Evolutionary conservation across 2,888 invertebrate species (phyloP), one percentile per base, ranked within the genome.

Genomic region (Morpho deidamia): DNA sequence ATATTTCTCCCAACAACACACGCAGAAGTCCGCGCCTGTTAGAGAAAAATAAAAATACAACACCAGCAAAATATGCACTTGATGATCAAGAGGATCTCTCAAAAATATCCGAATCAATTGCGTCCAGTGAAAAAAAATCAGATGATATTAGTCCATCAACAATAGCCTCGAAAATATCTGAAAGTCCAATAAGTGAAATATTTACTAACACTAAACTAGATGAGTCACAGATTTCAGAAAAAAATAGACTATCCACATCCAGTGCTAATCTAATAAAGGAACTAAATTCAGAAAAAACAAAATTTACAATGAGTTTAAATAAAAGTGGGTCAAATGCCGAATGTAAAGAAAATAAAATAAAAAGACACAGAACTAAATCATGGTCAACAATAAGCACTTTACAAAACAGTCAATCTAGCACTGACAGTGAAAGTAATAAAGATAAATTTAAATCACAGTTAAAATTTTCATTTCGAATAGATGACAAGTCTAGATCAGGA

Each of bases 311-410:
- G 50, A 53, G 64, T 55, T 56, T 75, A 10, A 83, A 81, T 59
- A 85, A 78, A 68, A 82, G 76, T 52, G 65, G 71, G 8, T 70
- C 82, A 48, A 66, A 65, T 43, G 41, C 75, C 51, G 69, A 72
- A 42, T 60, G 63, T 52, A 14, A 59, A 41, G 62, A 55, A 35
- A 64, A 62, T 47, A 69, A 69, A 62, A 65, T 32, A 46, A 79
- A 78, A 62, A 76, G 79, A 55, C 71, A 70, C 43, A 74, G 84
- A 69, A 81, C 81, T 11, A 81, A 78, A 60, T 85, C 87, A 23
- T 83, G 77, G 74, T 76, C 81, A 54, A 70, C 69, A 35, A 51
- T 71, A 9, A 58, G 68, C 37, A 51, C 60, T 11, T 44, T 60
- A 45, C 57, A 65, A 53, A 69, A 74, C 39, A 66, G 47, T 47